Percentiles rank a stretch among this genome's conserved stretches.
These are phyloP conservation scores for Megaptera novaeangliae DNA, from an alignment of 2,113 vertebrate species.

Conservation along the genomic window DNA sequence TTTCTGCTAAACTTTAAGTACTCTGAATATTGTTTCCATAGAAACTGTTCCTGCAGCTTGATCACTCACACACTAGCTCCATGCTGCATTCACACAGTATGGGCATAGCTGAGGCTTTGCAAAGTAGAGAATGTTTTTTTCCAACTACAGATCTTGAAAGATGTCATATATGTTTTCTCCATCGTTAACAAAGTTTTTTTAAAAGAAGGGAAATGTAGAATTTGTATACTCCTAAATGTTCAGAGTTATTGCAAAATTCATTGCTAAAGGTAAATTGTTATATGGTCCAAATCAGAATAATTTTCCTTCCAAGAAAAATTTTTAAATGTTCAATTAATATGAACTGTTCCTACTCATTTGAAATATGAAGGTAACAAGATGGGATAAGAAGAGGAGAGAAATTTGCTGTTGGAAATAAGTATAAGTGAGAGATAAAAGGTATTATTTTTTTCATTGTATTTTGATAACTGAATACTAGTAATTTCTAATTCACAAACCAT, in stretches of 20 bases:
- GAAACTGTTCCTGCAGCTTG: not conserved
- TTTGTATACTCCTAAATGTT: not conserved
- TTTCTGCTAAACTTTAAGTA: constrained; percentile 29
- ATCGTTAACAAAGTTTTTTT: not conserved
- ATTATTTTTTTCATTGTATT: not conserved
- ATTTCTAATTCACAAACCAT: not conserved
- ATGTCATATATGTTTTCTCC: not conserved
- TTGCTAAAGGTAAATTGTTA: not conserved
- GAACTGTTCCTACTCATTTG: not conserved
- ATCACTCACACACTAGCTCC: not conserved
- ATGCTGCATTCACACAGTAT: not conserved
- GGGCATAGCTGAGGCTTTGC: not conserved
- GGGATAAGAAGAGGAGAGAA: not conserved
- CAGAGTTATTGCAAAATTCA: not conserved
- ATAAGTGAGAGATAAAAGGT: not conserved
- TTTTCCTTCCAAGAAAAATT: not conserved
- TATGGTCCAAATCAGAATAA: not conserved
- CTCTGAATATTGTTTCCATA: not conserved
- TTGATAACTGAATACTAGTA: not conserved
- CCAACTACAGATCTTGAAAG: not conserved
- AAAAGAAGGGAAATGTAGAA: not conserved
- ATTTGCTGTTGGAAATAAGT: not conserved
- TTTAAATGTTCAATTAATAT: not conserved
- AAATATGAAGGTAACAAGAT: not conserved
- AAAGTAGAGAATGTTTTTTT: not conserved